Conservation (phyloP, 1,140 invertebrate genomes). For the Lerema accius region DNA sequence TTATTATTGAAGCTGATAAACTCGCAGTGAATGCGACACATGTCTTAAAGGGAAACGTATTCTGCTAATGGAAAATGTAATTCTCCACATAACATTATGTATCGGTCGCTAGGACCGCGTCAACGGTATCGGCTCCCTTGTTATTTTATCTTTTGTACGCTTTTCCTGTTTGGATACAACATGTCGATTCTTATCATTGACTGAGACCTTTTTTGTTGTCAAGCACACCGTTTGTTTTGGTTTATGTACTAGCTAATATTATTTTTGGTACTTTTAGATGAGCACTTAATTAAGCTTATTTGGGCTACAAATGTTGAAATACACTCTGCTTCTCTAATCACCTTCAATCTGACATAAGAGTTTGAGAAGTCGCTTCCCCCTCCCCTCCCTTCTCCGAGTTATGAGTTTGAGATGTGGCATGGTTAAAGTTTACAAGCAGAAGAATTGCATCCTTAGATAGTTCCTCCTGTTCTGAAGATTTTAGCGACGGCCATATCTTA, state of each 20-base stretch:
- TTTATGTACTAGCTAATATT: too few species aligned
- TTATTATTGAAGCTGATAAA: background rate
- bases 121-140: conserved; percentile 23
- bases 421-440: too few species aligned
- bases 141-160: conserved; percentile 30
- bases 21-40: background rate
- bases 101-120: conserved; percentile 24
- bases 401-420: too few species aligned
- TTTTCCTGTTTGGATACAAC: conserved; percentile 7
- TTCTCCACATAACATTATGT: conserved; percentile 32
- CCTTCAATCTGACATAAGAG: too few species aligned
- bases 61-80: conserved; percentile 32
- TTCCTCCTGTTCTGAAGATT: conserved; percentile 90
- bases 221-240: too few species aligned
- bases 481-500: conserved; percentile 93
- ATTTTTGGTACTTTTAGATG: too few species aligned
- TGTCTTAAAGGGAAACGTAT: conserved; percentile 16
- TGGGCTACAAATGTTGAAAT: too few species aligned
- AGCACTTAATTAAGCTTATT: too few species aligned
- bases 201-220: background rate
- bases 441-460: conserved; percentile 89
- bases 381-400: too few species aligned
- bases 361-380: too few species aligned
- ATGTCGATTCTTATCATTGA: conserved; percentile 21
- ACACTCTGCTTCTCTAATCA: too few species aligned